Evolutionary conservation across 2,797 vertebrate genomes (phyloP).

Genomic region (Microcaecilia unicolor): DNA sequence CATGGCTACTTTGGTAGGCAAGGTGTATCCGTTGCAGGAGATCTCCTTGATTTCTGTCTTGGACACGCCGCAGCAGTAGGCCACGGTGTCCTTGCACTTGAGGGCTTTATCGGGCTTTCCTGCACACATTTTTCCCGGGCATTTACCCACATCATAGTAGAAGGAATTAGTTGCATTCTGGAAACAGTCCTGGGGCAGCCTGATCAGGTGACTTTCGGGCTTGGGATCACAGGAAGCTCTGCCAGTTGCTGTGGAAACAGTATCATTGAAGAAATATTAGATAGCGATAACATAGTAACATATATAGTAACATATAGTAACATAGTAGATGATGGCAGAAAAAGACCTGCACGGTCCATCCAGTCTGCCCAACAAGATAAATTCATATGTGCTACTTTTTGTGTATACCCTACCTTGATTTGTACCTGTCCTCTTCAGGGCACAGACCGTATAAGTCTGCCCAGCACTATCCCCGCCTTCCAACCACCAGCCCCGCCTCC

Average conservation of each 20-base stretch:
- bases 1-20: conserved; percentile 75
- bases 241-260: conserved; percentile 52
- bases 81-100: conserved; percentile 75
- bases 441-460: too few relatives aligned
- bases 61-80: conserved; percentile 84
- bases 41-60: conserved; percentile 75
- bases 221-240: conserved; percentile 68
- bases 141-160: conserved; percentile 84
- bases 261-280: too few relatives aligned
- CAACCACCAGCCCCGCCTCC: too few relatives aligned
- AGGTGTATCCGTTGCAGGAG: conserved; percentile 72
- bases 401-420: too few relatives aligned
- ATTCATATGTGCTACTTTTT: too few relatives aligned
- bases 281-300: too few relatives aligned
- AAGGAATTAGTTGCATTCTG: conserved; percentile 82
- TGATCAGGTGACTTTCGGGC: conserved; percentile 77
- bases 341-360: too few relatives aligned
- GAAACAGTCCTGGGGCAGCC: conserved; percentile 85
- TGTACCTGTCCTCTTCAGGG: too few relatives aligned
- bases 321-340: too few relatives aligned
- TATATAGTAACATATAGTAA: too few relatives aligned
- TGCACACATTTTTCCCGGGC: conserved; percentile 62
- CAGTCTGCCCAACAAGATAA: too few relatives aligned
- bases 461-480: too few relatives aligned
- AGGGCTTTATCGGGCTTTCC: conserved; percentile 77